Evolutionary conservation across 1,140 invertebrate genomes (phyloP).

Genomic region (Alviniconcha marisindica): DNA sequence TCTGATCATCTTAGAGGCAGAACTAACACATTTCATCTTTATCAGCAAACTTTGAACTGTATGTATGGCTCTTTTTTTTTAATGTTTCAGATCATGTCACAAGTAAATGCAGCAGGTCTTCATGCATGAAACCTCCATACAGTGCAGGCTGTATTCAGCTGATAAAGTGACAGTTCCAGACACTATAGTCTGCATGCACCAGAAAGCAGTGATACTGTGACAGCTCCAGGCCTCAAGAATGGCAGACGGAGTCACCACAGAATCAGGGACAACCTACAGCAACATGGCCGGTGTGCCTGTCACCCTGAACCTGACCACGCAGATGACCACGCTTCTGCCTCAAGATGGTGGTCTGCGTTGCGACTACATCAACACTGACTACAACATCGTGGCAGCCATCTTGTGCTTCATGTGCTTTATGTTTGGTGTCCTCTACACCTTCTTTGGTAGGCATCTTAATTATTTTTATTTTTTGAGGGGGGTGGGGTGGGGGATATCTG

Average conservation of each 20-base stretch:
- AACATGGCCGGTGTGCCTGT: neutral
- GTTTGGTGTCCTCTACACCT: constrained; percentile 82
- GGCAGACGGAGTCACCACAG: constrained; percentile 7
- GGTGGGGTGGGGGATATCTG: no score
- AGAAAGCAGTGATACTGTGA: no score
- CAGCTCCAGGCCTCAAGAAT: no score
- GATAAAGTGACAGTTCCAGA: neutral
- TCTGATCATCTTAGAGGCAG: no score
- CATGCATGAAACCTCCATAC: neutral
- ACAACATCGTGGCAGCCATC: constrained; percentile 78
- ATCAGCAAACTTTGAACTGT: no score
- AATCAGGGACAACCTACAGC: neutral
- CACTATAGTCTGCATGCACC: no score
- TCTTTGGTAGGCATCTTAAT: constrained; percentile 79
- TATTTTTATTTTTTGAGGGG: no score
- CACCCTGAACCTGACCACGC: constrained; percentile 1
- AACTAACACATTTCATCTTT: no score
- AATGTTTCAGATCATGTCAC: no score
- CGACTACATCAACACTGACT: constrained; percentile 78
- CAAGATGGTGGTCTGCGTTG: constrained; percentile 63
- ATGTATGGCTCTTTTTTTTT: no score
- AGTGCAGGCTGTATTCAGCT: no score
- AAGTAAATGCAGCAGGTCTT: neutral
- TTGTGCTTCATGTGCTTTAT: constrained; percentile 80
- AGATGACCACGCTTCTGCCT: neutral